phyloP scores from a whole-genome alignment of 2,797 vertebrate genomes.

The Notolabrus celidotus region DNA sequence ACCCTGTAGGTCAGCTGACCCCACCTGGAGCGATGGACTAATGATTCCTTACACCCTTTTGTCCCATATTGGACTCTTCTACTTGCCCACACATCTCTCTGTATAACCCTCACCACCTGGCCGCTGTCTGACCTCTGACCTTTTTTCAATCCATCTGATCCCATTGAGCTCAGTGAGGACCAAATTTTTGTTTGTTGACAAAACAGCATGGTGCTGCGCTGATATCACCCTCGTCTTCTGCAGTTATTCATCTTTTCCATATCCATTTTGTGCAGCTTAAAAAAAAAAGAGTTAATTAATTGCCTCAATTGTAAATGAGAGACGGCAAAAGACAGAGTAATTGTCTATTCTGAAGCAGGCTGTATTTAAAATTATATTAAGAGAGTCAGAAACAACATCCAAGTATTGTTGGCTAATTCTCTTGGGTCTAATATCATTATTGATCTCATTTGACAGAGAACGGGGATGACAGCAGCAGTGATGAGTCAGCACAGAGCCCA shows the following conservation, averaged over 20 bases:
- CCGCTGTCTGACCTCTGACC: constrained; percentile 45
- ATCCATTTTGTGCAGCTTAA: constrained; percentile 22
- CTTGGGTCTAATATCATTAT: constrained; percentile 19
- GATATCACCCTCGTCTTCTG: constrained; percentile 74
- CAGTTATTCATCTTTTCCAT: constrained; percentile 50
- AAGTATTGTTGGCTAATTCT: not conserved
- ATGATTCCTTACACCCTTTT: constrained; percentile 52
- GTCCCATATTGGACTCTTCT: constrained; percentile 23
- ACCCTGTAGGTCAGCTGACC: constrained; percentile 48
- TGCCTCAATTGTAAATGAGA: not conserved
- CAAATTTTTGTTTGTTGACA: constrained; percentile 40
- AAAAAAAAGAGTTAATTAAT: not conserved
- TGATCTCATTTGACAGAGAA: constrained; percentile 86
- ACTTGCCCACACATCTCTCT: constrained; percentile 31
- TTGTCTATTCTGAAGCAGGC: not conserved
- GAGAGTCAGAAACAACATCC: not conserved
- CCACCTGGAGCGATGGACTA: constrained; percentile 59
- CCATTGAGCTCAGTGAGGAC: constrained; percentile 52
- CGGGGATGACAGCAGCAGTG: constrained; percentile 94
- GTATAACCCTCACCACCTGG: constrained; percentile 25
- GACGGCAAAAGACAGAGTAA: not conserved
- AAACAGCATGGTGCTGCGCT: constrained; percentile 77
- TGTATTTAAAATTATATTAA: not conserved
- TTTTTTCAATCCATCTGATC: constrained; percentile 33
- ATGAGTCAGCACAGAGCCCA: constrained; percentile 94